phyloP scores from a whole-genome alignment of 2,888 invertebrate genomes.

The Anoplius nigerrimus region DNA sequence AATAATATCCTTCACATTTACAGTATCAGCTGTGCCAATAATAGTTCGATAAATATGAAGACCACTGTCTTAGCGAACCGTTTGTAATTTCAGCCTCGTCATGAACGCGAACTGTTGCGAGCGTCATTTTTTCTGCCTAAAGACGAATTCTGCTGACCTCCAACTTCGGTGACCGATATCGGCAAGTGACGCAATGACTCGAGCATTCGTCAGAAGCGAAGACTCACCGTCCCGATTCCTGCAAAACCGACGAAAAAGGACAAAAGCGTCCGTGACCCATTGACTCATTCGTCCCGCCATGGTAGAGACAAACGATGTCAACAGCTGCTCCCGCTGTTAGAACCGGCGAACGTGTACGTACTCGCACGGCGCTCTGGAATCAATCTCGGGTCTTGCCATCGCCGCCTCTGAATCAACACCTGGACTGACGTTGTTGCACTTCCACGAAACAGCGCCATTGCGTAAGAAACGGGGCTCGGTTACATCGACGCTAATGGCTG shows the following conservation, averaged over 20 bases:
- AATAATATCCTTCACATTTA: too few species aligned
- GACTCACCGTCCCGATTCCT: too few species aligned
- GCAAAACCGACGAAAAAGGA: constrained; percentile 4
- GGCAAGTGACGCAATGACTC: too few species aligned
- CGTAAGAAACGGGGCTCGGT: constrained; percentile 28
- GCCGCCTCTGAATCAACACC: constrained; percentile 16
- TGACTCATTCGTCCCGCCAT: constrained; percentile 32
- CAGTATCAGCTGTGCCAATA: too few species aligned
- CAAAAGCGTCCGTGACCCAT: constrained; percentile 43
- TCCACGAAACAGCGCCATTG: constrained; percentile 33
- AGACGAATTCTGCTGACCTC: too few species aligned
- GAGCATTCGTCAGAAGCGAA: too few species aligned
- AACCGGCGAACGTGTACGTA: constrained; percentile 15
- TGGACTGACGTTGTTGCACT: constrained; percentile 29
- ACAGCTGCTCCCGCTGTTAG: constrained; percentile 32
- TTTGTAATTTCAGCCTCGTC: too few species aligned
- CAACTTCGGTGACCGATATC: too few species aligned
- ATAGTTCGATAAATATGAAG: too few species aligned
- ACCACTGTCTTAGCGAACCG: too few species aligned
- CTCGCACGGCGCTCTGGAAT: constrained; percentile 15
- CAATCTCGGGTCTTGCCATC: constrained; percentile 15
- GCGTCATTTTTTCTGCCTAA: too few species aligned
- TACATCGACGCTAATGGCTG: constrained; percentile 17
- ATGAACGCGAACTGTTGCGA: too few species aligned
- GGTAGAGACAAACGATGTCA: constrained; percentile 30